A percentile compares a stretch with the other conserved stretches of the same genome.
Evolutionary conservation across 2,797 vertebrate species (phyloP).

Genomic region (Arctocebus calabarensis): DNA sequence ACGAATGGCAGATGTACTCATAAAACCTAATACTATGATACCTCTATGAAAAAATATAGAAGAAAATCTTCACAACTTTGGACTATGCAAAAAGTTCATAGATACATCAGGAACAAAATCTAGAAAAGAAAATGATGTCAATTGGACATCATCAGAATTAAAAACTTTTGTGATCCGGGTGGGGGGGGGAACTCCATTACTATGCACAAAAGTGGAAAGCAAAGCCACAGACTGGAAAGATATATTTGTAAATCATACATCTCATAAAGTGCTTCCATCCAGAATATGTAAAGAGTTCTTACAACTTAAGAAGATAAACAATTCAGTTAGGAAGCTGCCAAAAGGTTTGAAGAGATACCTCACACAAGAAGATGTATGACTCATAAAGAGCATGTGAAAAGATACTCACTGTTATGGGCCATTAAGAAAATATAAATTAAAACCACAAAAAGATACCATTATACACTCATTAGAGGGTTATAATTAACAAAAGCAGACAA

Average conservation of each 20-base stretch:
- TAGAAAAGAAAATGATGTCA: constrained; percentile 36
- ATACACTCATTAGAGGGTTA: neutral
- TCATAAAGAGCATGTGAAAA: neutral
- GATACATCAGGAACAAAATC: neutral
- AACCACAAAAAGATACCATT: neutral
- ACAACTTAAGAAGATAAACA: constrained; percentile 17
- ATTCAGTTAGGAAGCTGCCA: constrained; percentile 32
- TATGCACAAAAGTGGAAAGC: constrained; percentile 14
- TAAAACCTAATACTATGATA: neutral
- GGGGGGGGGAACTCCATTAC: neutral
- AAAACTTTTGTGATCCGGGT: constrained; percentile 9
- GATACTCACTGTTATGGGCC: neutral
- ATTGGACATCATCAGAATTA: constrained; percentile 1
- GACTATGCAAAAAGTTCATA: neutral
- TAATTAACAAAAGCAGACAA: neutral
- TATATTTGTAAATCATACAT: neutral
- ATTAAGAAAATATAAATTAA: constrained; percentile 17
- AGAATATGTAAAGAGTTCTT: constrained; percentile 26
- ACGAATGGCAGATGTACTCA: neutral
- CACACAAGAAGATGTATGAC: constrained; percentile 1
- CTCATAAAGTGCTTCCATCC: constrained; percentile 35
- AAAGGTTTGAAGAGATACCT: constrained; percentile 29
- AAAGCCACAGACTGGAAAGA: neutral
- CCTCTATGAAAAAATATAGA: neutral
- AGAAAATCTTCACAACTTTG: neutral